These are phyloP conservation scores for Drosophila nasuta DNA, from an alignment of 1,140 invertebrate genomes.

Conservation along the genomic window DNA sequence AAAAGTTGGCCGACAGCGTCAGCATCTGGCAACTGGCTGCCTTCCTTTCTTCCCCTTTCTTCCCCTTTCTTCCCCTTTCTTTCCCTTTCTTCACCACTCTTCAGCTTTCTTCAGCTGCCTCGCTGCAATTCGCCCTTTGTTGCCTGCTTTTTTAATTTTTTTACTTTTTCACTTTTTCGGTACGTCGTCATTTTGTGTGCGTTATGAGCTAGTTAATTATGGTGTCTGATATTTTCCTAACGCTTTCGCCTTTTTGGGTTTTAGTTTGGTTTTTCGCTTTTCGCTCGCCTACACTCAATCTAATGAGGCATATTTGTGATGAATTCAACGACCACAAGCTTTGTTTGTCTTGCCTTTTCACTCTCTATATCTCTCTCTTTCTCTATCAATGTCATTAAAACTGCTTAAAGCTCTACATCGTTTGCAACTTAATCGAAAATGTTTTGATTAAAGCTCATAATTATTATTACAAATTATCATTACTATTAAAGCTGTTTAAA, in stretches of 20 bases:
- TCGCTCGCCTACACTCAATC: not conserved
- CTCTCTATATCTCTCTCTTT: too few species aligned
- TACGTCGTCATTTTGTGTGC: constrained; percentile 48
- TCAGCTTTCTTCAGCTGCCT: not conserved
- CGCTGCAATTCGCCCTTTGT: constrained; percentile 25
- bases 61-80: not conserved
- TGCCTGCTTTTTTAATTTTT: not conserved
- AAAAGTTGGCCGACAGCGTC: constrained; percentile 45
- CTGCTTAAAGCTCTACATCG: too few species aligned
- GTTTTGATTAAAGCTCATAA: too few species aligned
- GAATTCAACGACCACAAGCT: too few species aligned
- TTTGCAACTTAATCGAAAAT: not conserved
- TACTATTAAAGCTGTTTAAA: too few species aligned
- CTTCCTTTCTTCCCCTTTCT: not conserved
- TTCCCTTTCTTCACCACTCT: not conserved
- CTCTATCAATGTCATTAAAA: too few species aligned
- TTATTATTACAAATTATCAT: too few species aligned
- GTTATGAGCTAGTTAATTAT: constrained; percentile 81
- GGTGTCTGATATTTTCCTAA: constrained; percentile 73
- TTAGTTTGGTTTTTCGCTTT: constrained; percentile 12
- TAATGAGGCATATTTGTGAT: constrained; percentile 10
- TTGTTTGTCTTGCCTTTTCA: too few species aligned
- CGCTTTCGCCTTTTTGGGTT: constrained; percentile 33
- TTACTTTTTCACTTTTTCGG: constrained; percentile 20
- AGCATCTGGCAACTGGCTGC: constrained; percentile 63